Percentiles rank a stretch among this genome's conserved stretches.
Conservation (phyloP, 1,140 invertebrate species). For the Drosophila funebris region DNA sequence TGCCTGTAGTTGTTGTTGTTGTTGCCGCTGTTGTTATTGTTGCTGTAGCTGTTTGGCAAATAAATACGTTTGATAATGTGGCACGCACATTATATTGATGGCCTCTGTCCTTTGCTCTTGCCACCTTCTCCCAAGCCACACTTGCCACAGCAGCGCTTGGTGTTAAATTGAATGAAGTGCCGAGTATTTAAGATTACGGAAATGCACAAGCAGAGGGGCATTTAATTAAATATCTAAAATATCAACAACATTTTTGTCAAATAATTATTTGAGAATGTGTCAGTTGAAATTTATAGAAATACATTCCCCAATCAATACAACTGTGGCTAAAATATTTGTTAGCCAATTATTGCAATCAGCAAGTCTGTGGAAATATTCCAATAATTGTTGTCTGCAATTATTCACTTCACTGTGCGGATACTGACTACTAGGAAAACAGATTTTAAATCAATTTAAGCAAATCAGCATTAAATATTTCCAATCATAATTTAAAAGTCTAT, state of each 20-base stretch:
- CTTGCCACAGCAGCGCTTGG: neutral
- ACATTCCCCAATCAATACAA: neutral
- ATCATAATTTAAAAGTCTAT: too few relatives aligned
- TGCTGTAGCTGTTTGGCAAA: slow-evolving; percentile 60
- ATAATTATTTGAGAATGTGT: neutral
- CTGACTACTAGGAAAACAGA: too few relatives aligned
- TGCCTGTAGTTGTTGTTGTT: slow-evolving; percentile 35
- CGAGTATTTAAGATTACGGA: slow-evolving; percentile 40
- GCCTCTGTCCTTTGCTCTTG: neutral
- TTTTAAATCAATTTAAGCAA: too few relatives aligned
- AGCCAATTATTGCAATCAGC: neutral
- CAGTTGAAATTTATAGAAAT: neutral
- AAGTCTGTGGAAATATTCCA: too few relatives aligned
- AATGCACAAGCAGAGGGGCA: neutral
- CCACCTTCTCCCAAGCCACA: neutral
- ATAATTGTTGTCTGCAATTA: too few relatives aligned
- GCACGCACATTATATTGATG: slow-evolving; percentile 67
- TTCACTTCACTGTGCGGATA: too few relatives aligned
- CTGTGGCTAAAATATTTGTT: neutral
- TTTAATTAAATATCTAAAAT: neutral
- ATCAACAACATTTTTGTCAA: neutral
- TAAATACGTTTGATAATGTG: slow-evolving; percentile 75
- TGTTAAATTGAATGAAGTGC: slow-evolving; percentile 61
- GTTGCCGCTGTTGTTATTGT: slow-evolving; percentile 20
- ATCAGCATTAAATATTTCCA: too few relatives aligned